Evolutionary conservation across 2,113 vertebrate genomes (phyloP).

Genomic region (Melanerpes formicivorus): DNA sequence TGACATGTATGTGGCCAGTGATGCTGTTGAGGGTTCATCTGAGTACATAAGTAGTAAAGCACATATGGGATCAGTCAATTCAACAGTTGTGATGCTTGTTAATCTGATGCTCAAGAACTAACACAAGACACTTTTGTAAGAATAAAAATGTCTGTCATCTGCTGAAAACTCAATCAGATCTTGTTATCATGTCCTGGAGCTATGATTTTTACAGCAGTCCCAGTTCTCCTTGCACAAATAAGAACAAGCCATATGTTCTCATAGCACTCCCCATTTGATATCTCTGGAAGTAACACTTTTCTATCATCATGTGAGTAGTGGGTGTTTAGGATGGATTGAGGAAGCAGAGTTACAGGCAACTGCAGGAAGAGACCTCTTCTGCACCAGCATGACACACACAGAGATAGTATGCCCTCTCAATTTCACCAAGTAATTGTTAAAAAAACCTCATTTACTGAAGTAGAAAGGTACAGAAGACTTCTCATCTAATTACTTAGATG

Average conservation of each 20-base stretch:
- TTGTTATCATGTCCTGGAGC: not conserved
- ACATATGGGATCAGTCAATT: not conserved
- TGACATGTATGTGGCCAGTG: not conserved
- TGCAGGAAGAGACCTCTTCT: not conserved
- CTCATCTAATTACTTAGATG: not conserved
- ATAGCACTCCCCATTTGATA: not conserved
- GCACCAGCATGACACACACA: not conserved
- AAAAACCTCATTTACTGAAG: not conserved
- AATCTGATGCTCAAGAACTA: not conserved
- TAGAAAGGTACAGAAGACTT: not conserved
- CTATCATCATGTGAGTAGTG: not conserved
- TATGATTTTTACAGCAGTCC: not conserved
- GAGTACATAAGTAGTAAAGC: not conserved
- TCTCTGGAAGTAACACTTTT: not conserved
- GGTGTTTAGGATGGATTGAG: not conserved
- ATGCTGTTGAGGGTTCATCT: accelerated
- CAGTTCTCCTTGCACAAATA: not conserved
- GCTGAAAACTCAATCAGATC: constrained; percentile 1
- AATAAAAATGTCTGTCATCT: not conserved
- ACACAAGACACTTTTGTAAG: not conserved
- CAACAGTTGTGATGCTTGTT: not conserved
- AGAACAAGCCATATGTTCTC: not conserved
- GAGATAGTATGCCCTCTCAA: not conserved
- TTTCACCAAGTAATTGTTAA: not conserved
- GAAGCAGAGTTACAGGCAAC: not conserved